Evolutionary conservation across 2,797 vertebrate species (phyloP).

Genomic region (Clarias laeviceps): DNA sequence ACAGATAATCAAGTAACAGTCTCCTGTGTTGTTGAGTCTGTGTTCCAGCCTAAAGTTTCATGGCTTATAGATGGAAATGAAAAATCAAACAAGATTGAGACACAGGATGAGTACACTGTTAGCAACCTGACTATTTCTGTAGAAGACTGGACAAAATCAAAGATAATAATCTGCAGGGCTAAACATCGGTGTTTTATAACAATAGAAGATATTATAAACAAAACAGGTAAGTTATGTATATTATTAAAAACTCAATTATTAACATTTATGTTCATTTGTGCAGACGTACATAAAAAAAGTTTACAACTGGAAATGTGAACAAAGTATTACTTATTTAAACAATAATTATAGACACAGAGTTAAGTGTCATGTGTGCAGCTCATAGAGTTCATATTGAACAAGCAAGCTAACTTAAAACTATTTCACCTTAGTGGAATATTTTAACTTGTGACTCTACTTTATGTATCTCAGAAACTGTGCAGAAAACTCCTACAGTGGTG

Average conservation of each 20-base stretch:
- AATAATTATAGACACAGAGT: too few species aligned
- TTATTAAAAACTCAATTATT: background rate
- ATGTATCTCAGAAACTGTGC: too few species aligned
- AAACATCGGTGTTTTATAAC: conserved; percentile 62
- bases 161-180: conserved; percentile 61
- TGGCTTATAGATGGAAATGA: conserved; percentile 49
- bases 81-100: fast-evolving
- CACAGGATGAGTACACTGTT: background rate
- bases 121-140: conserved; percentile 40
- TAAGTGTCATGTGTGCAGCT: too few species aligned
- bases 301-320: too few species aligned
- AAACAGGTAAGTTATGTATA: conserved; percentile 56
- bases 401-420: too few species aligned
- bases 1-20: background rate
- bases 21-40: conserved; percentile 59
- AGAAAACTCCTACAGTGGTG: too few species aligned
- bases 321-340: too few species aligned
- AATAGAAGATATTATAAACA: background rate
- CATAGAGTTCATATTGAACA: too few species aligned
- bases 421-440: too few species aligned
- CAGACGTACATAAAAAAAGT: too few species aligned
- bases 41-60: conserved; percentile 37
- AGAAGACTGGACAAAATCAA: conserved; percentile 40
- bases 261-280: too few species aligned
- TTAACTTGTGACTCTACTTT: too few species aligned